Conservation (phyloP, 2,888 invertebrate genomes). For the Lithophane leautieri region DNA sequence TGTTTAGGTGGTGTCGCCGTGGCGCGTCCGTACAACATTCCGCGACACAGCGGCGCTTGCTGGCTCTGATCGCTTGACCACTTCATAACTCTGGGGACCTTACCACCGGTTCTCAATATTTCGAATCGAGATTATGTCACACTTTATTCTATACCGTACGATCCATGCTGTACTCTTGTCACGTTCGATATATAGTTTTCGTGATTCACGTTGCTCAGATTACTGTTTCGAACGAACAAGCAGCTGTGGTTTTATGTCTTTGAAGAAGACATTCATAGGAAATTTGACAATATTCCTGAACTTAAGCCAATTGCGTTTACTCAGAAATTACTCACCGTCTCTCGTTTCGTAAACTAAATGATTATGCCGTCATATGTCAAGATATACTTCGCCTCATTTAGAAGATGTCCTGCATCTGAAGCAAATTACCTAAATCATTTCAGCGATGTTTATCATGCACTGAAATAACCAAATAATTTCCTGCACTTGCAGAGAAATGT, state of each 20-base stretch:
- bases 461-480: constrained; percentile 8
- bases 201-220: constrained; percentile 55
- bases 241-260: constrained; percentile 64
- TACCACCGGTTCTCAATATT: constrained; percentile 61
- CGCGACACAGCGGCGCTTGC: constrained; percentile 85
- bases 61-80: constrained; percentile 80
- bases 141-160: constrained; percentile 18
- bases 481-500: constrained; percentile 1
- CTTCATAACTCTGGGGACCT: constrained; percentile 75
- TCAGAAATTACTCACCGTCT: constrained; percentile 58
- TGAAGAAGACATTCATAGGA: constrained; percentile 49
- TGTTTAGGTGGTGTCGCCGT: constrained; percentile 80
- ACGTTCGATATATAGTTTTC: constrained; percentile 38
- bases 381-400: constrained; percentile 41
- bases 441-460: constrained; percentile 1
- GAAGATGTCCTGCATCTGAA: constrained; percentile 20
- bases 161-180: constrained; percentile 9
- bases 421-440: constrained; percentile 12
- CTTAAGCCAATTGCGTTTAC: constrained; percentile 51
- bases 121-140: constrained; percentile 55
- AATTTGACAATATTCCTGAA: constrained; percentile 45
- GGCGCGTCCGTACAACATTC: constrained; percentile 84
- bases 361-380: constrained; percentile 42
- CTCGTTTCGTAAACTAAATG: constrained; percentile 44
- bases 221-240: constrained; percentile 46